phyloP scores from a whole-genome alignment of 2,797 vertebrate genomes.

The Furcifer pardalis region DNA sequence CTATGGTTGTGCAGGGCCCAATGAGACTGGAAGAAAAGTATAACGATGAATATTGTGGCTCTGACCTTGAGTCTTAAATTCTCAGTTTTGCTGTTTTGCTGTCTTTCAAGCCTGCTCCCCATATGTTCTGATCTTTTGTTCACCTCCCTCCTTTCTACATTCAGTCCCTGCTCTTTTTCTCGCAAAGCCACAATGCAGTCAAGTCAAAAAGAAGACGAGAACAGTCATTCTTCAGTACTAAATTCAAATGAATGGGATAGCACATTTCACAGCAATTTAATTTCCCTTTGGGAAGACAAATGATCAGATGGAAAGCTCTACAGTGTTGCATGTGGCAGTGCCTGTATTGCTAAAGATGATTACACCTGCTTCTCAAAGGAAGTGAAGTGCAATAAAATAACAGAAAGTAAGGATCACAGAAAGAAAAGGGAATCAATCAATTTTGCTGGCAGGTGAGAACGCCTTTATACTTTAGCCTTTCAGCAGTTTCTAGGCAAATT shows the following conservation, averaged over 20 bases:
- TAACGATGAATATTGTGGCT: not conserved
- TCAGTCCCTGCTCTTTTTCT: constrained; percentile 13
- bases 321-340: constrained; percentile 29
- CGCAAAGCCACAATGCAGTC: constrained; percentile 37
- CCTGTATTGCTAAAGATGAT: constrained; percentile 4
- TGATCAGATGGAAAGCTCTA: constrained; percentile 31
- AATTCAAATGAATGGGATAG: constrained; percentile 28
- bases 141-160: constrained; percentile 19
- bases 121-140: not conserved
- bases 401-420: not conserved
- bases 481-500: not conserved
- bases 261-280: constrained; percentile 36
- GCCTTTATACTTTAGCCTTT: constrained; percentile 4
- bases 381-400: not conserved
- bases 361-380: not conserved
- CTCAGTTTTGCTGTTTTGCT: not conserved
- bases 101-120: constrained; percentile 1
- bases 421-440: not conserved
- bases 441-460: not conserved
- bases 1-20: not conserved
- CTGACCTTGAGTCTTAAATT: not conserved
- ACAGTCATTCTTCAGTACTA: constrained; percentile 23
- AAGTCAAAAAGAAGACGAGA: constrained; percentile 2
- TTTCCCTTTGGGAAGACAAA: constrained; percentile 44
- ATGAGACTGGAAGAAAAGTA: not conserved